Evolutionary conservation across 2,797 vertebrate genomes (phyloP), one percentile per base, ranked within the genome.

Genomic region (Thunnus albacares): DNA sequence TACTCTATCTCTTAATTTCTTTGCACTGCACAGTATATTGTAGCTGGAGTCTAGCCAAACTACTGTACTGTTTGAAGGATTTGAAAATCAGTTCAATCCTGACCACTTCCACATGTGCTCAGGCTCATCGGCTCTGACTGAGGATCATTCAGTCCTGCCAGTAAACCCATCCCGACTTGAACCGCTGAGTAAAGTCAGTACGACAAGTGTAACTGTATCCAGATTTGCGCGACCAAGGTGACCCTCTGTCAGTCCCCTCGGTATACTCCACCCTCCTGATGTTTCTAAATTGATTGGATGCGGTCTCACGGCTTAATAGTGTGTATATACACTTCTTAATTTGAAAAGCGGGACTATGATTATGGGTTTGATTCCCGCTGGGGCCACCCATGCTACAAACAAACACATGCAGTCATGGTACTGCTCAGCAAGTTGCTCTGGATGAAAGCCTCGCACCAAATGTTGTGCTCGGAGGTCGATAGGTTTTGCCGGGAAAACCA

Each of bases 341-440:
- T 92, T 90, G 70, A 85, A 86, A 68, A 79, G 79, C 64, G 52
- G 71, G 84, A 75, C 84, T 82, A 65, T 92, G 91, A 93, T 93
- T 92, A 89, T 81, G 81, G 88, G 86, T 83, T 84, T 86, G 88
- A 92, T 79, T 90, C 51, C 82, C 30, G 59, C 81, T 45, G 84
- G 73, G 91, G 90, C 92, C 94, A 93, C 94, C 91, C 92, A 90
- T 65, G 86, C 82, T 94, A 91, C 92, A 90, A 92, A 92, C 89
- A 91, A 89, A 90, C 85, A 85, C 64, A 64, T 71, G 87, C 73
- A 77, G 85, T 81, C 74, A 70, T 71, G 76, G 84, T 35, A 62
- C 75, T 75, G 81, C 80, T 81, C 79, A 38, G 83, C 61, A 53
- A 79, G 84, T 71, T 38, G 20, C 74, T 81, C 79, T n/a, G 85